Evolutionary conservation across 2,888 invertebrate genomes (phyloP).

Genomic region (Macrophya annulata): DNA sequence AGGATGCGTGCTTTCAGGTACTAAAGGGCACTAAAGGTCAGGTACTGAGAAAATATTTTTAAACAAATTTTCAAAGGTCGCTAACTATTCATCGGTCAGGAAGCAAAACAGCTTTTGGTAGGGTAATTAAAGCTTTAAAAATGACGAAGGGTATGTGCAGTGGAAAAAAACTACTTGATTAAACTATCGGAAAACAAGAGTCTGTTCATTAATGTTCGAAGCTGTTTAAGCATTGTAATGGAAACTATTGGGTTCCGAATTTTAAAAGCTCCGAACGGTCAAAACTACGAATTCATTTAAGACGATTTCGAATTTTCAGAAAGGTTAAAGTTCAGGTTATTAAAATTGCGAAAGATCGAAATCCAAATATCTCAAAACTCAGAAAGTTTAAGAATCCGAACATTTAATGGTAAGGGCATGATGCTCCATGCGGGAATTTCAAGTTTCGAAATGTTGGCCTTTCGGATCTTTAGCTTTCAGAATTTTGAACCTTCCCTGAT

Average conservation of each 20-base stretch:
- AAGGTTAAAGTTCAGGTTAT: no score
- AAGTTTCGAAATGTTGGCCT: no score
- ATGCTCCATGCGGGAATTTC: no score
- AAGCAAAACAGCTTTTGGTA: background rate
- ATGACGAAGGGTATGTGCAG: background rate
- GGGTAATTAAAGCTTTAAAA: background rate
- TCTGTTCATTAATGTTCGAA: background rate
- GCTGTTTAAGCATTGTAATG: background rate
- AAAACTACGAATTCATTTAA: no score
- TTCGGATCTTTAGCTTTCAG: no score
- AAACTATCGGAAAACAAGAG: background rate
- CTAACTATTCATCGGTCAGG: background rate
- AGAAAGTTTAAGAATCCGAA: no score
- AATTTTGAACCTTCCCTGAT: no score
- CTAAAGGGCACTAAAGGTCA: conserved; percentile 84
- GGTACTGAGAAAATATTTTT: background rate
- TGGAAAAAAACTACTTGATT: background rate
- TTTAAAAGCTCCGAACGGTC: no score
- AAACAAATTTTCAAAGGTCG: background rate
- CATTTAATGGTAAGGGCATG: no score
- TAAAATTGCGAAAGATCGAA: no score
- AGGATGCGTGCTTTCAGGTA: conserved; percentile 76
- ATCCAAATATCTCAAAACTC: no score
- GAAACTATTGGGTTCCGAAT: background rate
- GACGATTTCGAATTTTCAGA: no score